Base-by-base conservation (phyloP, 2,113 vertebrate genomes). In the Cranoglanis bouderius region DNA sequence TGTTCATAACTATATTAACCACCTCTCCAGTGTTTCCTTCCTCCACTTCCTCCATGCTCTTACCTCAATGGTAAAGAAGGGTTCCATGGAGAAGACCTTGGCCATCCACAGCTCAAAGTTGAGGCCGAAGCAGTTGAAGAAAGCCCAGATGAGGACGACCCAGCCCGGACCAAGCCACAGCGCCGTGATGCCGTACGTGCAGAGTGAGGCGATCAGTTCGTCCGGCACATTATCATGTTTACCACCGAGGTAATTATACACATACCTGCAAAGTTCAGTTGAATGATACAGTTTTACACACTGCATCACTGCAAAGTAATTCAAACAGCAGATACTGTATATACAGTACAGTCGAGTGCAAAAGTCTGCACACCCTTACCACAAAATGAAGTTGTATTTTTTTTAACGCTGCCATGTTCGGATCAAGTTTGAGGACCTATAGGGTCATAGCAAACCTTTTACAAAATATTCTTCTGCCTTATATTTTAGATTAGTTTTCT, bases 21-120 rank as follows among this genome's bases (percentile, higher is more conserved):
- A 16, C 61, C 35, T 82, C 35, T 61, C 35, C 32, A 29, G 19
- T 43, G 24, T 57, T 57, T 81, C 78, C 6, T 81, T n/a, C 18
- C 32, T 26, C 81, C 1, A 81, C 6, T 10, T 57, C 14, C 7
- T 57, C 29, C 3, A 0, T 40, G 21, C 10, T 83, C 95, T 95
- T 90, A 99, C 98, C 97, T 99, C 98, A 9, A 97, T 90, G 4
- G 91, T 94, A 29, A 97, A 97, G 57, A 99, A 96, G 2, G 96
- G 96, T 4, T 94, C 93, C 59, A 92, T 53, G 90, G 97, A 96
- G 91, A 98, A 99, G 90, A 99, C 93, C 88, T 98, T 99, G 91
- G 97, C 97, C 24, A 98, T 96, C 98, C 98, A 99, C 70, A 99
- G 96, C 94, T 99, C 98, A 88, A 99, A 98, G 96, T 99, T 99